Percentiles rank a stretch among this genome's conserved stretches.
Conservation (phyloP, 2,797 vertebrate species). For the Channa striata region DNA sequence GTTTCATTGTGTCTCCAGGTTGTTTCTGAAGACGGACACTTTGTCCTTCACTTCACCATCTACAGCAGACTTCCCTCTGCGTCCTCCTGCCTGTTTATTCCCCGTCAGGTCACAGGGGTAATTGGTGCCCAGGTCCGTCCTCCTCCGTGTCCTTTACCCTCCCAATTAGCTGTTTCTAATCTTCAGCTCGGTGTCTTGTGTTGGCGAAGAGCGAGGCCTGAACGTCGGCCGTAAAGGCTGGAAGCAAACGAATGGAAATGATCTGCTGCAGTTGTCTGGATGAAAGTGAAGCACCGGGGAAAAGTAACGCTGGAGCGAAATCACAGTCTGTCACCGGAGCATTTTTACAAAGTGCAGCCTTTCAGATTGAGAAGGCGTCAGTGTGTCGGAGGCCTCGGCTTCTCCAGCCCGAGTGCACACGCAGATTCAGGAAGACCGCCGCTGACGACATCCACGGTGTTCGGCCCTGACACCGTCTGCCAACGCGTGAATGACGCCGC, state of each 20-base stretch:
- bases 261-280: neutral
- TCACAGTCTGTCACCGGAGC: slow-evolving; percentile 10
- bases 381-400: neutral
- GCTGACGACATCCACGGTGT: no score
- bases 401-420: no score
- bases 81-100: neutral
- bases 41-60: neutral
- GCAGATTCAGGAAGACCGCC: no score
- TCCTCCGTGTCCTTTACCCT: slow-evolving; percentile 24
- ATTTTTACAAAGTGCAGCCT: slow-evolving; percentile 7
- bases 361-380: neutral
- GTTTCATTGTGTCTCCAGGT: neutral
- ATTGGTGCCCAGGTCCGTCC: neutral
- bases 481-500: no score
- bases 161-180: neutral
- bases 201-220: neutral
- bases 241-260: neutral
- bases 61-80: neutral
- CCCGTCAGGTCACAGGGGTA: neutral
- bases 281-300: neutral
- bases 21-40: neutral
- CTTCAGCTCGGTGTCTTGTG: neutral
- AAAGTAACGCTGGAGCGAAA: slow-evolving; percentile 6
- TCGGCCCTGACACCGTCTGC: no score
- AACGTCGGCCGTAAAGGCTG: slow-evolving; percentile 33